Percentiles rank a stretch among this genome's conserved stretches.
These are phyloP conservation scores for Melipona quadrifasciata DNA, from an alignment of 1,140 invertebrate genomes.

Conservation along the genomic window DNA sequence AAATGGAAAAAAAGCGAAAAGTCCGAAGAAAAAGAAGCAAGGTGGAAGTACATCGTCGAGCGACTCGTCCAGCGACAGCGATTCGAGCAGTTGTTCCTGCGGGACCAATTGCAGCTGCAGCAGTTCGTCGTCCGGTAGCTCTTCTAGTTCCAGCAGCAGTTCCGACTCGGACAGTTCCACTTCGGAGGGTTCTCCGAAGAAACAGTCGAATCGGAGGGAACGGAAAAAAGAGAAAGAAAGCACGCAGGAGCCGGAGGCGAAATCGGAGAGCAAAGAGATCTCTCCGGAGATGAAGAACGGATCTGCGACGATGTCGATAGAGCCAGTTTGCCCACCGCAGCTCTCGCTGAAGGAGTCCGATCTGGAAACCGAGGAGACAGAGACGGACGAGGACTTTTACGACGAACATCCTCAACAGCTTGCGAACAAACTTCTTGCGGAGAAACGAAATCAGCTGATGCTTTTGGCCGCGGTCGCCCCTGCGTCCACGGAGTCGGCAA, in stretches of 20 bases:
- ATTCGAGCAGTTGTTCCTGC: constrained; percentile 89
- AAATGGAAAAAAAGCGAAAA: constrained; percentile 75
- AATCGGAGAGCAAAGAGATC: constrained; percentile 69
- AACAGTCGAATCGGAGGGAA: constrained; percentile 76
- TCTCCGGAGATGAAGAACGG: constrained; percentile 62
- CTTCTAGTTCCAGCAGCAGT: constrained; percentile 85
- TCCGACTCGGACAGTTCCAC: constrained; percentile 87
- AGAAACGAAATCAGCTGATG: constrained; percentile 88
- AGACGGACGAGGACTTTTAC: constrained; percentile 93
- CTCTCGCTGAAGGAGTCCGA: constrained; percentile 87
- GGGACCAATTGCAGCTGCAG: constrained; percentile 91
- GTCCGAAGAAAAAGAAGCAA: constrained; percentile 78
- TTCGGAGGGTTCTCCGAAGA: constrained; percentile 81
- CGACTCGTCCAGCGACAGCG: constrained; percentile 88
- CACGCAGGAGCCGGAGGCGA: constrained; percentile 54
- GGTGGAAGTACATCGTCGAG: constrained; percentile 83
- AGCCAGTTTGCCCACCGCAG: constrained; percentile 37
- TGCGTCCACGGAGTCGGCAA: constrained; percentile 49
- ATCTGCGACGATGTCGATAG: constrained; percentile 1
- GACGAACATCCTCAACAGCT: constrained; percentile 89
- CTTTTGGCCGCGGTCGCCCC: constrained; percentile 82
- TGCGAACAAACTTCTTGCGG: constrained; percentile 86
- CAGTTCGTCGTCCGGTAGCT: constrained; percentile 83
- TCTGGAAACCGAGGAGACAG: constrained; percentile 90
- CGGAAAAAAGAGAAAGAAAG: constrained; percentile 73